Conservation (phyloP, 2,113 vertebrate genomes). For the Dendrocopos noguchii region DNA sequence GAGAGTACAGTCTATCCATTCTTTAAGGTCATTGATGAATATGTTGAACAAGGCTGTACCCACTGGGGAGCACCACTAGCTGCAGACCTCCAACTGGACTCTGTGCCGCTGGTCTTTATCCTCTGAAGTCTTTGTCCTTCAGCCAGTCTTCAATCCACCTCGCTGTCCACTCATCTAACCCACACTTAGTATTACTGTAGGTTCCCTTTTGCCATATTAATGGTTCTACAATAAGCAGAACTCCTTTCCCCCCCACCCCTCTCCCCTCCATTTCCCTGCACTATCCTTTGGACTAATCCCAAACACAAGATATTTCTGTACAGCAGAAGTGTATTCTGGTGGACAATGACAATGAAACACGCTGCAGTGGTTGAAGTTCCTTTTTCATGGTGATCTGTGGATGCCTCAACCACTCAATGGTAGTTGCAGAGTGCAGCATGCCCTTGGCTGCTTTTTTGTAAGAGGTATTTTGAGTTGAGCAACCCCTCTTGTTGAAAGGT, state of each 20-base stretch:
- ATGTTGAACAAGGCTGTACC: too few species aligned
- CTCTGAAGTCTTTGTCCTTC: too few species aligned
- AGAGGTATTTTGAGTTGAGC: background rate
- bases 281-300: background rate
- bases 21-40: too few species aligned
- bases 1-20: too few species aligned
- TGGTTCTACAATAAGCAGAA: background rate
- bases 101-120: too few species aligned
- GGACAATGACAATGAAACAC: background rate
- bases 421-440: background rate
- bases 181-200: background rate
- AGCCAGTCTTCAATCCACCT: too few species aligned
- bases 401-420: background rate
- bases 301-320: background rate
- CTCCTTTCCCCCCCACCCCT: background rate
- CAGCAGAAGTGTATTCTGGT: background rate
- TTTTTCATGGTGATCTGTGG: background rate
- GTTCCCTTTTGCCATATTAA: background rate
- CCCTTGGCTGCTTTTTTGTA: background rate
- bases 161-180: too few species aligned
- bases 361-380: background rate
- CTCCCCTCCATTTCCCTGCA: background rate
- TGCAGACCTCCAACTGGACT: too few species aligned
- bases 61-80: too few species aligned
- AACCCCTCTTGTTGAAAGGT: background rate